Percentiles rank a stretch among this genome's conserved stretches.
Conservation (phyloP, 2,113 vertebrate genomes). For the mouse (Mus musculus) region DNA sequence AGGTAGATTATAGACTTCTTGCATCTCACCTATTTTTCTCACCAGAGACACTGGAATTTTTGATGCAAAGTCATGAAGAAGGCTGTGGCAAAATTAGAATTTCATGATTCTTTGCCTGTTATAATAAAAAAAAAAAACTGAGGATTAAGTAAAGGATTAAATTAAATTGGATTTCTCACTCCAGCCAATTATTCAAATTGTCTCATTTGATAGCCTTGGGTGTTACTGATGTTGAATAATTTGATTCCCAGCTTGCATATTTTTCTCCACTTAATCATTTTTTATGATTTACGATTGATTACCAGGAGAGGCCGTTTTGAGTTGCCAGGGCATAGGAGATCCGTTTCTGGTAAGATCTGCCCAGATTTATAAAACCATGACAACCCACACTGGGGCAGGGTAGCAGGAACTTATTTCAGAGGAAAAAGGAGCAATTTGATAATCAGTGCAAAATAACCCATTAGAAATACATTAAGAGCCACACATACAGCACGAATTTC, state of each 20-base stretch:
- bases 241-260: constrained; percentile 43
- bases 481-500: background rate
- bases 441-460: background rate
- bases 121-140: constrained; percentile 36
- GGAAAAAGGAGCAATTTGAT: background rate
- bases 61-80: constrained; percentile 38
- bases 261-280: constrained; percentile 25
- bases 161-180: constrained; percentile 29
- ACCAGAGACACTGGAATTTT: constrained; percentile 26
- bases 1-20: background rate
- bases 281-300: background rate
- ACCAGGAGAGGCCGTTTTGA: background rate
- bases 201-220: constrained; percentile 2
- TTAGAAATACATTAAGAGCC: background rate
- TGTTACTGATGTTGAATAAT: constrained; percentile 13
- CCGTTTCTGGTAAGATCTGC: background rate
- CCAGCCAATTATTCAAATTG: constrained; percentile 29
- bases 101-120: constrained; percentile 30
- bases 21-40: background rate
- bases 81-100: constrained; percentile 46
- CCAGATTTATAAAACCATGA: constrained; percentile 37
- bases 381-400: background rate
- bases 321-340: background rate
- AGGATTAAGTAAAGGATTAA: constrained; percentile 44
- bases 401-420: background rate